Base-by-base conservation (phyloP, 1,140 invertebrate genomes). In the Tetramorium parvispinum region DNA sequence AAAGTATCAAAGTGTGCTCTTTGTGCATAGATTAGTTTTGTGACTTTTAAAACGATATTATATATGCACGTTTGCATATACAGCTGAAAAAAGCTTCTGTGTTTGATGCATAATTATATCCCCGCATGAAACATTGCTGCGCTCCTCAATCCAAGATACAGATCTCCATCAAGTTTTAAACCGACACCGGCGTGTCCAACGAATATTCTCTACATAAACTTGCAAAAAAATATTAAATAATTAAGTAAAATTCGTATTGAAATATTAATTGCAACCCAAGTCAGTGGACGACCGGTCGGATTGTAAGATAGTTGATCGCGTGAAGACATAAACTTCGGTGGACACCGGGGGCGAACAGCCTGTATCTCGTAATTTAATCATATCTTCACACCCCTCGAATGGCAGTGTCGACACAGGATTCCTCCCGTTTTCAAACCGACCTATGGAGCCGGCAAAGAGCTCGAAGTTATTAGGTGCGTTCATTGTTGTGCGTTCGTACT, bases 401-500 rank as follows among this genome's bases (percentile, higher is more conserved):
- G 89, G 88, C 76, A 83, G 40, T 75, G 70, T 76, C 88, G 70
- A 85, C 63, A 53, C 61, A 51, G 82, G 61, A 86, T 49, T 46
- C 57, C 86, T 85, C 55, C 85, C 85, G 66, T 85, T 78, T 55
- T 51, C 85, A 73, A 32, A 43, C 77, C 82, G 76, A 68, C 75
- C 78, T 85, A 59, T 18, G 46, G 59, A 88, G 79, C 82, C 21
- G 71, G 81, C 86, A 92, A 92, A 92, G 89, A 93, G 89, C 91
- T 90, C 85, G 89, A 57, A 83, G 87, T 89, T 91, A 92, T 91
- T 89, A 91, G 87, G 75, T 78, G 89, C 83, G 85, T 91, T 91
- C 91, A 92, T 89, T 91, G 88, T 91, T 90, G 76, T 78, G 61
- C 86, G 89, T 92, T 92, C 90, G 83, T 92, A 94, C 89, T 93